Conservation (phyloP, 2,797 vertebrate species). For the Acipenser oxyrinchus region DNA sequence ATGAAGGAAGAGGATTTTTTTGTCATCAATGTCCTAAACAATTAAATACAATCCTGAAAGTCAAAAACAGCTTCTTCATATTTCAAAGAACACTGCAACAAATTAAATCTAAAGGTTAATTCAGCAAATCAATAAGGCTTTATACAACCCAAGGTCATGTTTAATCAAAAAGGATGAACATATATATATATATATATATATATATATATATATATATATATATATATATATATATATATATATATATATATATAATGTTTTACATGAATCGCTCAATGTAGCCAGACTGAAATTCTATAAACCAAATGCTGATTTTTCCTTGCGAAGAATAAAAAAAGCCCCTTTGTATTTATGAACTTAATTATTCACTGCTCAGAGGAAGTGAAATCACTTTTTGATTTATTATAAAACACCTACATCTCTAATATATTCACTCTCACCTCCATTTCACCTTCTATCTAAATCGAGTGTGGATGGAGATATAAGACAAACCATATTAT, state of each 20-base stretch:
- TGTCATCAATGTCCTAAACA: not conserved
- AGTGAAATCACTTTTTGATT: conserved; percentile 6
- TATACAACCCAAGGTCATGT: not conserved
- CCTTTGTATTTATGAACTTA: not conserved
- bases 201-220: not conserved
- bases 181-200: not conserved
- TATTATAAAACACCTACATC: conserved; percentile 4
- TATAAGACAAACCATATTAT: not conserved
- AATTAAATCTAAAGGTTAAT: not conserved
- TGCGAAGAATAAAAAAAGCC: not conserved
- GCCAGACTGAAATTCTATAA: not conserved
- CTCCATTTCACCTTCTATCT: conserved; percentile 13
- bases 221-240: not conserved
- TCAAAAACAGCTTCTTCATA: not conserved
- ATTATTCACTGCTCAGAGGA: not conserved
- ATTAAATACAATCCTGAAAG: not conserved
- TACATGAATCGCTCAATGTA: not conserved
- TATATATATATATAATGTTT: not conserved
- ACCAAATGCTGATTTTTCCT: not conserved
- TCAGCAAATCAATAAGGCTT: not conserved
- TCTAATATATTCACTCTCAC: not conserved
- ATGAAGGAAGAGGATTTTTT: not conserved
- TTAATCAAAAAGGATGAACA: not conserved
- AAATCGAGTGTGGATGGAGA: not conserved
- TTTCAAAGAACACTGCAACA: no score